These are phyloP conservation scores for Halichondria panicea DNA, from an alignment of 37 sponge, comb jelly and placozoan genomes.

Conservation along the genomic window DNA sequence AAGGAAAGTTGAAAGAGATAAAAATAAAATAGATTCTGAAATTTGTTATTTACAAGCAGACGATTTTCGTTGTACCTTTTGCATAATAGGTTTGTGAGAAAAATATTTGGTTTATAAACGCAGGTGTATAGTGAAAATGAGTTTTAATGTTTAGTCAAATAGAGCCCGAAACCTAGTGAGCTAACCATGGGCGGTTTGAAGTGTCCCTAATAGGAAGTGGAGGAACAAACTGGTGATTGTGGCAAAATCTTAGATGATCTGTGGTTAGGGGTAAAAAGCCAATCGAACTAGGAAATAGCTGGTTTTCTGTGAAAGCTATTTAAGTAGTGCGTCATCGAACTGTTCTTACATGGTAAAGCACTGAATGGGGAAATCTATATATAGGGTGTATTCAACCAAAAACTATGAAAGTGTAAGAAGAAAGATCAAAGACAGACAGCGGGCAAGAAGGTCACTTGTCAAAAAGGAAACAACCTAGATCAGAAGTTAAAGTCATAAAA, in stretches of 20 bases:
- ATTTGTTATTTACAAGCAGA: slow-evolving; percentile 70
- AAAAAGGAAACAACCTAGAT: slow-evolving; percentile 81
- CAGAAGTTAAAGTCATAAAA: slow-evolving; percentile 71
- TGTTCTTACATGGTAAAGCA: slow-evolving; percentile 70
- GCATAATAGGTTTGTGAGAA: slow-evolving; percentile 82
- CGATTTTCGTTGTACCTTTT: slow-evolving; percentile 79
- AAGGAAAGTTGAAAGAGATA: slow-evolving; percentile 86
- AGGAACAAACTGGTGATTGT: slow-evolving; percentile 90
- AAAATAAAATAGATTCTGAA: slow-evolving; percentile 72
- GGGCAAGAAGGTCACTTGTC: slow-evolving; percentile 80
- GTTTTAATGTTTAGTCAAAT: slow-evolving; percentile 70
- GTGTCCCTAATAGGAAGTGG: slow-evolving; percentile 25
- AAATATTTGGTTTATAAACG: slow-evolving; percentile 75
- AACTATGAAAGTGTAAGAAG: slow-evolving; percentile 79
- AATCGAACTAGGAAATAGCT: slow-evolving; percentile 92
- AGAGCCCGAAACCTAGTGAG: slow-evolving; percentile 85
- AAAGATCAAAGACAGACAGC: slow-evolving; percentile 64
- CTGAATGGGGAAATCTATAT: slow-evolving; percentile 53
- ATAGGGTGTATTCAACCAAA: slow-evolving; percentile 22
- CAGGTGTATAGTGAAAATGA: slow-evolving; percentile 77
- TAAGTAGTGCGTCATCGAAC: slow-evolving; percentile 66
- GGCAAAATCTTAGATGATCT: slow-evolving; percentile 91
- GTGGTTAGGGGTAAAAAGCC: slow-evolving; percentile 84
- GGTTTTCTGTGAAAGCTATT: slow-evolving; percentile 93
- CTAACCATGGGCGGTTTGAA: slow-evolving; percentile 82